Conservation (phyloP, 2,797 vertebrate genomes). For the Xiphophorus birchmanni region DNA sequence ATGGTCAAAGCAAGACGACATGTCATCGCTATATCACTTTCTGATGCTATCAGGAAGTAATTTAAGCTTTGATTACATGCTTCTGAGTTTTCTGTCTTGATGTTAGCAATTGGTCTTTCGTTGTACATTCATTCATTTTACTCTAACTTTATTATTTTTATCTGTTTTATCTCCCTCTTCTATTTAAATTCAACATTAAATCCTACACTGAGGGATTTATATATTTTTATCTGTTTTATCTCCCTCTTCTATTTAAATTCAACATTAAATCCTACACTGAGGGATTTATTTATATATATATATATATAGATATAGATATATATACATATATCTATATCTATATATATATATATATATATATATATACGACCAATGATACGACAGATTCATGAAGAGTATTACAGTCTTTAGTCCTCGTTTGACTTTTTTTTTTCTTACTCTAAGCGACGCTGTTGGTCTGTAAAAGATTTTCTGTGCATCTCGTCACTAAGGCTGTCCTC, state of each 20-base stretch:
- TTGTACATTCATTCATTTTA: not conserved
- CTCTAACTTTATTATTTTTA: too few species aligned
- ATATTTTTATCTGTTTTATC: too few species aligned
- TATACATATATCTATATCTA: too few species aligned
- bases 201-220: too few species aligned
- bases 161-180: not conserved
- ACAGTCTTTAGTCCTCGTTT: not conserved
- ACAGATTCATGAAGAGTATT: not conserved
- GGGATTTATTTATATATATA: too few species aligned
- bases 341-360: too few species aligned
- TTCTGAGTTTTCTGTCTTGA: not conserved
- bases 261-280: not conserved
- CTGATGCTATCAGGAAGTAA: too few species aligned
- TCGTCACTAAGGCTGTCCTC: slow-evolving; percentile 10
- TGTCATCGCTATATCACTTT: too few species aligned
- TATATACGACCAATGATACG: too few species aligned
- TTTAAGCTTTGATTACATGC: too few species aligned
- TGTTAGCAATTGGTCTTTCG: not conserved
- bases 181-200: not conserved
- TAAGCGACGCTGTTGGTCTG: slow-evolving; percentile 65
- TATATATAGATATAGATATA: too few species aligned
- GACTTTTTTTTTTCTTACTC: slow-evolving; percentile 29
- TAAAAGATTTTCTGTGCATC: not conserved
- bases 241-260: not conserved
- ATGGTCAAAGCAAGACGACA: not conserved